A percentile compares a stretch with the other conserved stretches of the same genome.
These are phyloP conservation scores for Cyclura pinguis DNA, from an alignment of 2,797 vertebrate species.

Conservation along the genomic window DNA sequence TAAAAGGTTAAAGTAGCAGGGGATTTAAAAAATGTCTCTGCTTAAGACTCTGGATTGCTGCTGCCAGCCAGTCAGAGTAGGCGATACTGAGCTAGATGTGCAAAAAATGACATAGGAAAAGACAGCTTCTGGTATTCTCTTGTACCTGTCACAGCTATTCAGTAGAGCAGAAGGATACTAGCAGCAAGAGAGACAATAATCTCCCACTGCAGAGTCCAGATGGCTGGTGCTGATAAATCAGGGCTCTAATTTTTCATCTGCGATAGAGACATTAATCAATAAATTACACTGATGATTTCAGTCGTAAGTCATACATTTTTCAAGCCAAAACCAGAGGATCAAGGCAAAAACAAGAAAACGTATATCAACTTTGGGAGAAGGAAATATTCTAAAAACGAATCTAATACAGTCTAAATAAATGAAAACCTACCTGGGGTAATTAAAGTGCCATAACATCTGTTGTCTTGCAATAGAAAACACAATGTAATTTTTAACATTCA, in stretches of 20 bases:
- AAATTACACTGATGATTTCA: neutral
- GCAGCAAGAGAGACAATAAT: neutral
- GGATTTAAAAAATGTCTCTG: neutral
- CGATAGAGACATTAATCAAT: constrained; percentile 13
- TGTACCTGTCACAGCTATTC: neutral
- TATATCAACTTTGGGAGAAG: constrained; percentile 31
- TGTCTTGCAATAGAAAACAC: constrained; percentile 39
- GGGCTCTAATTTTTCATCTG: constrained; percentile 27
- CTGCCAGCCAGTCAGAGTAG: neutral
- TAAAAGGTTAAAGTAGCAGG: neutral
- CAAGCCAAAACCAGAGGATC: constrained; percentile 22
- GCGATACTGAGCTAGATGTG: neutral
- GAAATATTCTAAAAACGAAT: constrained; percentile 43
- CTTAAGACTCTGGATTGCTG: neutral
- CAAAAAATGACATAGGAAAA: neutral
- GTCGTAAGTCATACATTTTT: constrained; percentile 15
- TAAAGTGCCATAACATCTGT: constrained; percentile 60
- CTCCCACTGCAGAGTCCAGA: neutral
- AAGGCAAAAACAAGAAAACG: constrained; percentile 7
- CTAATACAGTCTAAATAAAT: constrained; percentile 61
- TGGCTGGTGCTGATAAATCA: constrained; percentile 18
- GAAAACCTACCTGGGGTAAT: constrained; percentile 48
- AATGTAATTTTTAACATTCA: constrained; percentile 63
- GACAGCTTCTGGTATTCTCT: neutral
- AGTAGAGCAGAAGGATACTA: neutral